Evolutionary conservation across 2,797 vertebrate genomes (phyloP), one percentile per base, ranked within the genome.

Genomic region (Hozukius guyotensis): DNA sequence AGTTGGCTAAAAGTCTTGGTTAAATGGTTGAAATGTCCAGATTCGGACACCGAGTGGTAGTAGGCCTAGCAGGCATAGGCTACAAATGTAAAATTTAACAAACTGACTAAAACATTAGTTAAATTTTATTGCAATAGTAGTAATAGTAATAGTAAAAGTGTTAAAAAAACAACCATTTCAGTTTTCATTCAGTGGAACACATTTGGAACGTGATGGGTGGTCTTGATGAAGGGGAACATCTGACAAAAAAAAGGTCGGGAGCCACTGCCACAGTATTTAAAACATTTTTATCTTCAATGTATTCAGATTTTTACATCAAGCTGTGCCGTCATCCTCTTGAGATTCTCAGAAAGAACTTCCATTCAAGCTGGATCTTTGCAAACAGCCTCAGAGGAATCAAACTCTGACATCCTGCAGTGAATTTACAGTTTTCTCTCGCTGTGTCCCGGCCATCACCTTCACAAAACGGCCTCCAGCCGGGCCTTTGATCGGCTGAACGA

Each of bases 401-500:
- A 60, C 46, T 18, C 31, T 22, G 59, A 60, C 11, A 4, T 46
- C 77, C 85, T 60, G 84, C 56, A 1, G 84, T 52, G 78, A 80
- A 69, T 80, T 80, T 67, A 70, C 1, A 32, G 74, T 34, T 71
- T 34, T 80, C 55, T 79, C 20, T 59, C 22, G 0, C 57, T 22
- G 34, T 62, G 42, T 29, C 38, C 61, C 31, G 29, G 56, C 61
- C 75, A 4, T 79, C 82, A 29, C 12, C 69, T 13, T 67, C 66
- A 80, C 59, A 49, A 56, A 74, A 32, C 3, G 27, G 65, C 77
- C 81, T 81, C 88, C 88, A 72, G 77, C 75, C 3, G 56, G 38
- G 79, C 49, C 83, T 84, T 88, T 86, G 82, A 85, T 85, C 82
- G 25, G 61, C 80, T 10, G n/a, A 75, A 18, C 56, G 56, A 7